phyloP scores from a whole-genome alignment of 2,797 vertebrate genomes.

The Erpetoichthys calabaricus region DNA sequence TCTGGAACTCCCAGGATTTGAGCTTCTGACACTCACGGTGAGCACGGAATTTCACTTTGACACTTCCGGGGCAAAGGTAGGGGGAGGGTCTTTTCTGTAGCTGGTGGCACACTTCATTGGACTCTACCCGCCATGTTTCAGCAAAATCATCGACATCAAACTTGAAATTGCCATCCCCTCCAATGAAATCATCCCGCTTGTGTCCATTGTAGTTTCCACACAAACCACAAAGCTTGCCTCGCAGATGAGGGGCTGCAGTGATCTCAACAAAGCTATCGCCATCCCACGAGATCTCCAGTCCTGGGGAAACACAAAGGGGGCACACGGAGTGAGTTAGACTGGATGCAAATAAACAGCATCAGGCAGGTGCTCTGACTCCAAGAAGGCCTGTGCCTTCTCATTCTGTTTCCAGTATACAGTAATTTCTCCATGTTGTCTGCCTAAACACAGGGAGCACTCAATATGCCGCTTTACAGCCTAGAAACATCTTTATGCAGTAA shows the following conservation, averaged over 20 bases:
- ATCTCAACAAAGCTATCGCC: slow-evolving; percentile 97
- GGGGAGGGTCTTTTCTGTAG: slow-evolving; percentile 55
- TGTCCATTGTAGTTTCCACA: slow-evolving; percentile 97
- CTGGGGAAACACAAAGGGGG: slow-evolving; percentile 36
- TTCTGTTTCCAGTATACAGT: too few relatives aligned
- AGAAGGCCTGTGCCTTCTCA: slow-evolving; percentile 9
- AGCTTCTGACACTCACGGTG: slow-evolving; percentile 91
- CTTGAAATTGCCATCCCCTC: slow-evolving; percentile 82
- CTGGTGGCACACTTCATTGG: slow-evolving; percentile 77
- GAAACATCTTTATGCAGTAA: too few relatives aligned
- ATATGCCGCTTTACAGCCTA: too few relatives aligned
- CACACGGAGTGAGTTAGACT: background rate
- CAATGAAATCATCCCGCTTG: slow-evolving; percentile 82
- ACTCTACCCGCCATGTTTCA: slow-evolving; percentile 85
- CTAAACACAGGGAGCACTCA: too few relatives aligned
- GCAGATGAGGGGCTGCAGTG: slow-evolving; percentile 78
- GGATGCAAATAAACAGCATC: too few relatives aligned
- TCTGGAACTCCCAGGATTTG: slow-evolving; percentile 88
- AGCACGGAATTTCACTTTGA: slow-evolving; percentile 82
- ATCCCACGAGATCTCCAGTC: slow-evolving; percentile 95
- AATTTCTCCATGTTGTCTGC: too few relatives aligned
- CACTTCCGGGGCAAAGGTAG: slow-evolving; percentile 71
- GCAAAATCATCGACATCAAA: slow-evolving; percentile 96
- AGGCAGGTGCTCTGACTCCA: slow-evolving; percentile 6
- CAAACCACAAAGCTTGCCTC: slow-evolving; percentile 81